These are phyloP conservation scores for Myiagra hebetior DNA, from an alignment of 2,113 vertebrate species.

Conservation along the genomic window DNA sequence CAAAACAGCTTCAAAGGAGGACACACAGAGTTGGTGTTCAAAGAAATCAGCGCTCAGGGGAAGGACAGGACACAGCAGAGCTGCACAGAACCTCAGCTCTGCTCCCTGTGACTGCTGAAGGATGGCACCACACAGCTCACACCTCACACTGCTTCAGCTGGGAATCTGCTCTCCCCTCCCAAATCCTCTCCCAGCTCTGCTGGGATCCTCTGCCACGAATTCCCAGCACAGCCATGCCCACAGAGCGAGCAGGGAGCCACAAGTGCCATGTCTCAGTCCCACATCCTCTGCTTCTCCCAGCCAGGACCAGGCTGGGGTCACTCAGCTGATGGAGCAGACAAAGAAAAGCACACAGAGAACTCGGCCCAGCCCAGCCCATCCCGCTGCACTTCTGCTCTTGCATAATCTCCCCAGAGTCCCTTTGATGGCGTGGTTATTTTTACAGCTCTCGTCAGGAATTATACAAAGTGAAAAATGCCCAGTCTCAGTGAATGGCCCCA, in stretches of 20 bases:
- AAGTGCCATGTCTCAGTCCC: rapidly evolving
- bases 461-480: background rate
- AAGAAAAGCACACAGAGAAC: background rate
- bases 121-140: no score
- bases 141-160: no score
- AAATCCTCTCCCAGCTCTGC: background rate
- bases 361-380: background rate
- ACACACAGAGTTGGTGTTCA: background rate
- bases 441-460: slow-evolving; percentile 19
- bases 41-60: background rate
- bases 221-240: background rate
- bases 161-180: no score
- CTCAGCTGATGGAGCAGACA: background rate
- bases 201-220: rapidly evolving
- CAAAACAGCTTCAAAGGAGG: background rate
- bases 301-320: background rate
- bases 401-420: background rate
- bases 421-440: slow-evolving; percentile 8
- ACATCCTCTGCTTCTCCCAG: background rate
- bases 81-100: background rate
- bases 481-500: background rate
- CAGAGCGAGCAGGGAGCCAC: rapidly evolving
- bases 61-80: background rate
- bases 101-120: rapidly evolving
- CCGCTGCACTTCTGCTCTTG: background rate